Conservation (phyloP, 2,797 vertebrate species). For the Columba guinea region DNA sequence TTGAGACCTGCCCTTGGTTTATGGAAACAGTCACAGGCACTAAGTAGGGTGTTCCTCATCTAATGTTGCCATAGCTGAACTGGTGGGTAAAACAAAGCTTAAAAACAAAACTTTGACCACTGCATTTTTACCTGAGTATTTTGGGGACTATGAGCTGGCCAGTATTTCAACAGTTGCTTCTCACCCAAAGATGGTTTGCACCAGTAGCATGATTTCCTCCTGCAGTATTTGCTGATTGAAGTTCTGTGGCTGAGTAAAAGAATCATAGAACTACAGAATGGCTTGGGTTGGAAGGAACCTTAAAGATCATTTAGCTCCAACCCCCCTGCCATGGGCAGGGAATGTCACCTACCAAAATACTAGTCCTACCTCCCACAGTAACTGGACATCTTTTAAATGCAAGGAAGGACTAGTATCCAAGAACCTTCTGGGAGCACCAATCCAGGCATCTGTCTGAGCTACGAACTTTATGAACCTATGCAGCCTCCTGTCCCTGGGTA, state of each 20-base stretch:
- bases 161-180: neutral
- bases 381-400: neutral
- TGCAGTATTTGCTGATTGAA: neutral
- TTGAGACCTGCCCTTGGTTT: neutral
- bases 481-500: accelerated
- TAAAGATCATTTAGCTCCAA: too few relatives aligned
- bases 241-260: neutral
- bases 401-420: neutral
- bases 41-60: neutral
- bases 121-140: neutral
- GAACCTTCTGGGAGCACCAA: neutral
- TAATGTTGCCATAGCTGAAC: neutral
- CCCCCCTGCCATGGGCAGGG: too few relatives aligned
- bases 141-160: neutral
- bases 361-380: neutral
- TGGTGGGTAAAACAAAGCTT: neutral
- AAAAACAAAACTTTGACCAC: neutral
- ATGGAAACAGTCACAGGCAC: neutral
- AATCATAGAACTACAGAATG: neutral
- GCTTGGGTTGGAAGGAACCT: too few relatives aligned
- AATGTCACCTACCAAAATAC: neutral
- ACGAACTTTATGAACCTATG: accelerated
- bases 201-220: neutral
- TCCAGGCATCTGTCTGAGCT: neutral
- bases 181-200: neutral